Percentiles rank a stretch among this genome's conserved stretches.
These are phyloP conservation scores for Onychomys arenicola DNA, from an alignment of 2,797 vertebrate genomes.

Conservation along the genomic window DNA sequence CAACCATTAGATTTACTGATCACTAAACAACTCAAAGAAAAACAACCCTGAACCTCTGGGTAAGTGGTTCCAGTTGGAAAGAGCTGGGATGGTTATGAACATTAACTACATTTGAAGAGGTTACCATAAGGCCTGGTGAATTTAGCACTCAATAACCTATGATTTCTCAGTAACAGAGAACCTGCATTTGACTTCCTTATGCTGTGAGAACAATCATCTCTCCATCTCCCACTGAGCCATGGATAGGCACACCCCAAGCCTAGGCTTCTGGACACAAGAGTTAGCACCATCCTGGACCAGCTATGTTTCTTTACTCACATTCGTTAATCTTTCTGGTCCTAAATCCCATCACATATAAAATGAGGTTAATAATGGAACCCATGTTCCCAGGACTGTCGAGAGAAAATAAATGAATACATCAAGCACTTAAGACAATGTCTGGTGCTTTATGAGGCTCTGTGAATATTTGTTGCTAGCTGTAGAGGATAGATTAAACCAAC, in stretches of 20 bases:
- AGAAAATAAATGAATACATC: not conserved
- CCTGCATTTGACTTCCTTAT: not conserved
- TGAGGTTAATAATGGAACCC: not conserved
- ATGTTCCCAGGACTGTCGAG: not conserved
- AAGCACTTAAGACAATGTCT: not conserved
- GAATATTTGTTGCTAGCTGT: not conserved
- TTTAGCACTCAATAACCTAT: not conserved
- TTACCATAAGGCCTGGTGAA: not conserved
- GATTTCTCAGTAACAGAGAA: not conserved
- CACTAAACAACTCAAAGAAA: constrained; percentile 9
- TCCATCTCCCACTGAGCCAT: not conserved
- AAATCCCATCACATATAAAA: not conserved
- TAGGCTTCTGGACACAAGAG: not conserved
- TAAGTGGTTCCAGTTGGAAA: not conserved
- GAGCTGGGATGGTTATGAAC: not conserved
- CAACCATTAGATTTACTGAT: not conserved
- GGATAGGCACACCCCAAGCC: not conserved
- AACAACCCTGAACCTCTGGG: not conserved
- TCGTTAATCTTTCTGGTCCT: not conserved
- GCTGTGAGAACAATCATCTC: accelerated
- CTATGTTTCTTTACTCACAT: not conserved
- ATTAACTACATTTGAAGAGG: not conserved
- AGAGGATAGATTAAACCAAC: not conserved
- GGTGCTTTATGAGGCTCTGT: too few relatives aligned
- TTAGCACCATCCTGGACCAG: not conserved